Evolutionary conservation across 2,888 invertebrate species (phyloP), one percentile per base, ranked within the genome.

Genomic region (Archips crataeganus): DNA sequence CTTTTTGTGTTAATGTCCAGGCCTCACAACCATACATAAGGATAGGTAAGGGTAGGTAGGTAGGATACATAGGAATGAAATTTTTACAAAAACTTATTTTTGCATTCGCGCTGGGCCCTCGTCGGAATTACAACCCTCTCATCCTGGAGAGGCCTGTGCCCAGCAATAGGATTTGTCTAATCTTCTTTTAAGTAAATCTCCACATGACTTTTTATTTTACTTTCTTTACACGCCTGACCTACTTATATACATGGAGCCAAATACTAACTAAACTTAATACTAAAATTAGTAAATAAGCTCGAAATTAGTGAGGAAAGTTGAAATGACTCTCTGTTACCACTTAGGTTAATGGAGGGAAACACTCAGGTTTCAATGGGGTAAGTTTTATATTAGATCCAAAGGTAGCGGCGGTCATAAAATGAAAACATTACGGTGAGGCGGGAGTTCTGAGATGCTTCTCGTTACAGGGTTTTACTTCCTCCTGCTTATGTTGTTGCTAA

Each of bases 331-430:
- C 67, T 66, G 74, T 78, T 75, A 71, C 79, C 82, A 83, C 82
- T 85, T 82, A 81, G 79, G 77, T 76, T 86, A 85, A 85, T 86
- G 86, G 85, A 80, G 82, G 82, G 83, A 84, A 85, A 82, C 85
- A 84, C 85, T 85, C 80, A 76, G 78, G 78, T 78, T 80, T 77
- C 77, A 81, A 80, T 81, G 81, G 83, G 80, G 80, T 79, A 80
- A 79, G 77, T 79, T 80, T 80, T 75, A 75, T 78, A 76, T 78
- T 78, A 77, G 77, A 79, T 80, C 77, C 77, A 75, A 78, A 80
- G 77, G 76, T 74, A 73, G 57, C 78, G 75, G 76, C 75, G 78
- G 76, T 76, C 82, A 77, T 85, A 84, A 85, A 85, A 79, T 77
- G 78, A 78, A 75, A 77, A 80, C 78, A 79, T 84, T 82, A 80